phyloP scores from a whole-genome alignment of 1,140 invertebrate species.

The Penaeus chinensis region DNA sequence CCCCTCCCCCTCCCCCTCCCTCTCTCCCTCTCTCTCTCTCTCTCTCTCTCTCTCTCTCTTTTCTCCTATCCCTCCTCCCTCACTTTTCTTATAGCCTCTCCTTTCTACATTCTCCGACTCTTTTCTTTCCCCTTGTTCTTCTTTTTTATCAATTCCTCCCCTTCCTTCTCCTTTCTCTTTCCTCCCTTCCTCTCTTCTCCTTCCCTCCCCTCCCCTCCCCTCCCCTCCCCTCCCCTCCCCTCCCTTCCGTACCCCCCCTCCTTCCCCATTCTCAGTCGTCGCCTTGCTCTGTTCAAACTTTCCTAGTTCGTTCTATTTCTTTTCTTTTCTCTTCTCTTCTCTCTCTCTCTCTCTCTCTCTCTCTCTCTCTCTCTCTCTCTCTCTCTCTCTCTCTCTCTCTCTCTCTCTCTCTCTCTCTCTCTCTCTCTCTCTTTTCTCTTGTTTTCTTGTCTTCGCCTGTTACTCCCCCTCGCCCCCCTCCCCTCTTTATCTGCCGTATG shows the following conservation, averaged over 20 bases:
- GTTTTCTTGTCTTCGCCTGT: too few relatives aligned
- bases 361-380: not conserved
- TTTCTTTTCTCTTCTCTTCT: not conserved
- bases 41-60: not conserved
- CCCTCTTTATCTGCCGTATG: not conserved
- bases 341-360: not conserved
- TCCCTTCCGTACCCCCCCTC: not conserved
- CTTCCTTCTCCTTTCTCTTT: not conserved
- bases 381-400: not conserved
- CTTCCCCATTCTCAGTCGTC: not conserved
- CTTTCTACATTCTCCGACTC: not conserved
- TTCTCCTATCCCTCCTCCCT: not conserved
- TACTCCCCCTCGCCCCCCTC: not conserved
- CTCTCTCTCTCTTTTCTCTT: constrained; percentile 35
- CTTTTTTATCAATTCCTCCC: not conserved
- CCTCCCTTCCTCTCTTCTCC: not conserved
- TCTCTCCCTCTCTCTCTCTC: not conserved
- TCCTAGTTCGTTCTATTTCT: not conserved
- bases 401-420: constrained; percentile 3
- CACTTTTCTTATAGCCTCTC: not conserved
- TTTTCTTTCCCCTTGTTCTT: not conserved
- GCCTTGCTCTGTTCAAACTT: not conserved
- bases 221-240: not conserved
- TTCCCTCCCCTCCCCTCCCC: not conserved
- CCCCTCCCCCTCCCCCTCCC: too few relatives aligned